Base-by-base conservation (phyloP, 2,888 invertebrate genomes). In the Chloroclysta siterata region DNA sequence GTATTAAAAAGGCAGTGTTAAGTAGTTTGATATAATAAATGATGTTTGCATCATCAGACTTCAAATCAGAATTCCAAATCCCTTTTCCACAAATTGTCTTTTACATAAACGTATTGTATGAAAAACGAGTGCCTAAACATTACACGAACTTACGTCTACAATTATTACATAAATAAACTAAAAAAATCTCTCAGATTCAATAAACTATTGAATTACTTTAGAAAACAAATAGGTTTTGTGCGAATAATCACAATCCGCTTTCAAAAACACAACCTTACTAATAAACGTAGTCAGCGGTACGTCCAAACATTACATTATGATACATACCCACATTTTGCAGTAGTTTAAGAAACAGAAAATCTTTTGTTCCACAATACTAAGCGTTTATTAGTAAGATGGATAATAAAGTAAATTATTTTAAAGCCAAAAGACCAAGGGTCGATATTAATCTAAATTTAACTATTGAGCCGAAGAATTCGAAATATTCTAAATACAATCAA, bases 211-310 rank as follows among this genome's bases (percentile, higher is more conserved):
- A 53, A 59, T 46, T 58, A 54, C 29, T 63, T 78, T 76, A 66
- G 69, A 80, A 81, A 79, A 73, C 63, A 73, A 77, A 76, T 68
- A 47, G 62, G 70, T 77, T 85, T 85, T 80, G 87, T 83, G 87
- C 87, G 85, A 82, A 52, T 72, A 70, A 69, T 72, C 65, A 70
- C 63, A 75, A 73, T 66, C 80, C 82, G 80, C 82, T 58, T 56
- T 60, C 65, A 11, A 33, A 71, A 50, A 55, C 51, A 72, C 68
- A 71, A 63, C 42, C 41, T 58, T 58, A 54, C 28, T 57, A 42
- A 55, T 56, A 54, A 60, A 66, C 56, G 22, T 22, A 22, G 22
- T 22, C 22, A 22, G 22, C 22, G 22, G 22, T 22, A 2, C 1
- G 22, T 22, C 22, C 22, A 22, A 22, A 22, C 22, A 22, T 22